These are phyloP conservation scores for Megalops atlanticus DNA, from an alignment of 2,113 vertebrate species.

Conservation along the genomic window DNA sequence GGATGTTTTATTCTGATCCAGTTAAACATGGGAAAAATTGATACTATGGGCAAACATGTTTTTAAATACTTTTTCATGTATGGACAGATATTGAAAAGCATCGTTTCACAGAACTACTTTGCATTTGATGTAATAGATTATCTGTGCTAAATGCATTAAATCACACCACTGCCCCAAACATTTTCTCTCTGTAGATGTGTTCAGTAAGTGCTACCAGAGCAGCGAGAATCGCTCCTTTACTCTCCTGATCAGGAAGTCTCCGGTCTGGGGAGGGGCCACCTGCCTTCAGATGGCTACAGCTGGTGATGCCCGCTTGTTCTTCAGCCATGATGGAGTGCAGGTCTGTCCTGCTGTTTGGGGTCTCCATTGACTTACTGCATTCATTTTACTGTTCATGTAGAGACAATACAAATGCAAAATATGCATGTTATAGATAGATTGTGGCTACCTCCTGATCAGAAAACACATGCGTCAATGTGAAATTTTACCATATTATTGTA, in stretches of 20 bases:
- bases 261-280: constrained; percentile 78
- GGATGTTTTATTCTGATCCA: neutral
- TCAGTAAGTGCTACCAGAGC: constrained; percentile 79
- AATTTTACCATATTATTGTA: neutral
- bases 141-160: neutral
- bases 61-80: neutral
- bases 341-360: constrained; percentile 45
- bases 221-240: constrained; percentile 74
- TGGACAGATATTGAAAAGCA: neutral
- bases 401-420: neutral
- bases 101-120: neutral
- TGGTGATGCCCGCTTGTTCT: constrained; percentile 81
- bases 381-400: neutral
- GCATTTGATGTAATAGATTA: neutral
- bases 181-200: constrained; percentile 71
- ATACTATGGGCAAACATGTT: neutral
- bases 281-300: constrained; percentile 82
- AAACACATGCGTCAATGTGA: neutral
- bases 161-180: neutral
- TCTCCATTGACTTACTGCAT: neutral
- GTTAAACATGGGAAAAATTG: no score
- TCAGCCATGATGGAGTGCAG: constrained; percentile 88
- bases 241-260: constrained; percentile 76
- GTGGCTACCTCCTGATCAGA: neutral
- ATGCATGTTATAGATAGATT: neutral